A percentile compares a stretch with the other conserved stretches of the same genome.
Evolutionary conservation across 92 coral and sea anemone species (phyloP).

Genomic region (Zoanthus sansibaricus): DNA sequence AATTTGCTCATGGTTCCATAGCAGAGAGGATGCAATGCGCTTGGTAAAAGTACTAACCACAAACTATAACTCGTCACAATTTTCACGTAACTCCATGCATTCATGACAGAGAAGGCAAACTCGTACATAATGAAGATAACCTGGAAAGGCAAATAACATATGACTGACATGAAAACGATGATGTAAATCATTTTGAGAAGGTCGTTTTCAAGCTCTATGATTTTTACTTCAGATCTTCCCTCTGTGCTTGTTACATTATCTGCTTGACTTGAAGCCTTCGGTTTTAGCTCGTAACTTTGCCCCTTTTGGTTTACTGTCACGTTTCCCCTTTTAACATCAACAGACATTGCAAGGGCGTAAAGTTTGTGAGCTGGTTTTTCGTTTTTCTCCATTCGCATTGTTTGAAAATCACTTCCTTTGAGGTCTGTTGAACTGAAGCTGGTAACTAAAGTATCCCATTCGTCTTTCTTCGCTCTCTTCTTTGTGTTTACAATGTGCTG

Average conservation of each 20-base stretch:
- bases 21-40: conserved; percentile 40
- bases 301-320: neutral
- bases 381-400: conserved; percentile 8
- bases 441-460: conserved; percentile 21
- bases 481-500: conserved; percentile 24
- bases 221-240: neutral
- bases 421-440: conserved; percentile 25
- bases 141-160: conserved; percentile 28
- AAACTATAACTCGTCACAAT: conserved; percentile 22
- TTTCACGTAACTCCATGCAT: conserved; percentile 3
- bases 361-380: conserved; percentile 8
- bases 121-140: conserved; percentile 23
- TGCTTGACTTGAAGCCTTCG: neutral
- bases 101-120: neutral
- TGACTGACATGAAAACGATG: conserved; percentile 32
- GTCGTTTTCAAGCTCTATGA: conserved; percentile 24
- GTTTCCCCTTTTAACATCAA: neutral
- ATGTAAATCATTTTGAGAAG: conserved; percentile 44
- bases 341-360: neutral
- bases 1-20: conserved; percentile 50
- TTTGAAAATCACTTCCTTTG: conserved; percentile 12
- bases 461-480: neutral
- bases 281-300: neutral
- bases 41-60: conserved; percentile 29
- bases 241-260: neutral